Evolutionary conservation across 30 jellyfish, hydroid and myxozoan genomes (phyloP).

Genomic region (Hydractinia symbiolongicarpus): DNA sequence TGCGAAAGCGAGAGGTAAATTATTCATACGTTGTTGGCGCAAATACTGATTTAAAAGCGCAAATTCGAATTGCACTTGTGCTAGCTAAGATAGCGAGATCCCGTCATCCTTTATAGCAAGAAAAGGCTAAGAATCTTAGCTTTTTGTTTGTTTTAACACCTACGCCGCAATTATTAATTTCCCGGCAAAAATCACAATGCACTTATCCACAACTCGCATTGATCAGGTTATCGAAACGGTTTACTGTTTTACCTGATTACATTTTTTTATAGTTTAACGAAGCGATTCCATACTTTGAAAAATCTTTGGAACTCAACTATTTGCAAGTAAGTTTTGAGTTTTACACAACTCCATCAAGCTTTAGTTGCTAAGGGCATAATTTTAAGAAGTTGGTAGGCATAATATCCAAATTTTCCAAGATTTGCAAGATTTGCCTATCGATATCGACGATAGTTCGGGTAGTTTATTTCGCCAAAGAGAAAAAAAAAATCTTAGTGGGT

Average conservation of each 20-base stretch:
- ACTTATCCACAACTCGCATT: neutral
- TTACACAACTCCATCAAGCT: neutral
- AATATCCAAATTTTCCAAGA: no score
- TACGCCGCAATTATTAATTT: no score
- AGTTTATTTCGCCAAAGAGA: no score
- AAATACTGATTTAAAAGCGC: no score
- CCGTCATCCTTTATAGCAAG: neutral
- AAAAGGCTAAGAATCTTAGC: no score
- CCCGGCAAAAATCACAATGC: neutral
- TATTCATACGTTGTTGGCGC: no score
- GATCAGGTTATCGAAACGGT: neutral
- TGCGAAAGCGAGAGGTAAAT: slow-evolving; percentile 48
- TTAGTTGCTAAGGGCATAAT: neutral
- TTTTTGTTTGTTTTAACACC: no score
- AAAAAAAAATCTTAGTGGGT: no score
- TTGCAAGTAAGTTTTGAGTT: slow-evolving; percentile 54
- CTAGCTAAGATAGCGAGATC: neutral
- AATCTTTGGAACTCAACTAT: slow-evolving; percentile 64
- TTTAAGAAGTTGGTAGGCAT: neutral
- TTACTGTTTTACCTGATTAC: neutral
- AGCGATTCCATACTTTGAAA: slow-evolving; percentile 66
- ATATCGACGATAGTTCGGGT: no score
- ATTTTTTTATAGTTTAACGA: slow-evolving; percentile 42
- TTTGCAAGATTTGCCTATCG: no score
- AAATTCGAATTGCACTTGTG: neutral